These are phyloP conservation scores for Laticauda laticaudata DNA, from an alignment of 2,113 vertebrate genomes.

Conservation along the genomic window DNA sequence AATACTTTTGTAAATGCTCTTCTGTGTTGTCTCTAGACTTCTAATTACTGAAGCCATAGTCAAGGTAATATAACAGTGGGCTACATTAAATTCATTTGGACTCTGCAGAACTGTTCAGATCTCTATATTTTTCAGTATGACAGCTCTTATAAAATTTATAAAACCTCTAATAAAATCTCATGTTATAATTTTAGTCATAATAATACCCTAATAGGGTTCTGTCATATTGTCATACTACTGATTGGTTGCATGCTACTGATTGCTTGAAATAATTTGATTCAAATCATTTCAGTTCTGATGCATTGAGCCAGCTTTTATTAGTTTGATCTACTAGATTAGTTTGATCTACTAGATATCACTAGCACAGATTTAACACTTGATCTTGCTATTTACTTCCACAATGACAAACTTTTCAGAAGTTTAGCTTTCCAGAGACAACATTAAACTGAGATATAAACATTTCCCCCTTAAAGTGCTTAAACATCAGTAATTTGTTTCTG, in stretches of 20 bases:
- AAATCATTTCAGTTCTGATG: slow-evolving; percentile 19
- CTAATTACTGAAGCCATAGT: not conserved
- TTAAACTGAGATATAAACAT: not conserved
- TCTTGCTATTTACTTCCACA: not conserved
- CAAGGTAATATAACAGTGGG: not conserved
- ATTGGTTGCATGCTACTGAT: not conserved
- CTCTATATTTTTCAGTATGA: not conserved
- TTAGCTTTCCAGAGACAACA: not conserved
- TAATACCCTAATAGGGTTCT: not conserved
- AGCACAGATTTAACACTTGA: slow-evolving; percentile 2
- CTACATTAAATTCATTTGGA: not conserved
- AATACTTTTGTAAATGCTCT: not conserved
- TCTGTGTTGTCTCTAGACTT: not conserved
- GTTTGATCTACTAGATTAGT: not conserved
- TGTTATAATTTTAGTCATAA: slow-evolving; percentile 2
- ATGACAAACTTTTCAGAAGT: slow-evolving; percentile 4
- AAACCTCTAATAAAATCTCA: not conserved
- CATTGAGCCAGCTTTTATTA: not conserved
- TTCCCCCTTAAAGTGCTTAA: slow-evolving; percentile 5
- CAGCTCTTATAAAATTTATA: no score
- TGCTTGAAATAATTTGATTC: not conserved
- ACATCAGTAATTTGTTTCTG: slow-evolving; percentile 8
- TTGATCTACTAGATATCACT: not conserved
- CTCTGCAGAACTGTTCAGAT: not conserved
- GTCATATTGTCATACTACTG: not conserved